Percentiles rank a stretch among this genome's conserved stretches.
Conservation (phyloP, 2,888 invertebrate species). For the Mythimna albipuncta region DNA sequence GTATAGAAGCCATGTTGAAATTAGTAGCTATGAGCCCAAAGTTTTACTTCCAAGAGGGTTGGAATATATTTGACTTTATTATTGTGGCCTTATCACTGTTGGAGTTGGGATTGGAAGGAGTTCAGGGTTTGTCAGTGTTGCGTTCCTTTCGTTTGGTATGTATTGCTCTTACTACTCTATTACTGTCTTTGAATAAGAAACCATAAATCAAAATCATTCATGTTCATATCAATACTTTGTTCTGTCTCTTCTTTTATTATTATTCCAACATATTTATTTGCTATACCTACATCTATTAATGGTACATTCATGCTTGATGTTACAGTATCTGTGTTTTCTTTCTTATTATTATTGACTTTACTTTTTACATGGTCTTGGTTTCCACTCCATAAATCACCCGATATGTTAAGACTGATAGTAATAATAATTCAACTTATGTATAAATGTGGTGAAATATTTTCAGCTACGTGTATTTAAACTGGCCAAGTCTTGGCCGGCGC, state of each 20-base stretch:
- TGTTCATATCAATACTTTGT: slow-evolving; percentile 19
- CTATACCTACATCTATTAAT: slow-evolving; percentile 46
- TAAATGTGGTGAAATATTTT: slow-evolving; percentile 88
- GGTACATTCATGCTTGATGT: slow-evolving; percentile 56
- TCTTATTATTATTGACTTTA: slow-evolving; percentile 31
- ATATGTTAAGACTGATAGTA: slow-evolving; percentile 57
- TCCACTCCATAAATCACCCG: slow-evolving; percentile 46
- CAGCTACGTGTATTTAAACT: slow-evolving; percentile 99
- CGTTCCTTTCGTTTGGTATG: slow-evolving; percentile 99
- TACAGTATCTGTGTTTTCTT: slow-evolving; percentile 35
- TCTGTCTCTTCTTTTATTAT: slow-evolving; percentile 36
- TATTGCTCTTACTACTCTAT: slow-evolving; percentile 63
- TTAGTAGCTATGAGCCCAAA: slow-evolving; percentile 99
- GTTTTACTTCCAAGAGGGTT: slow-evolving; percentile 99
- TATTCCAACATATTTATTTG: slow-evolving; percentile 45
- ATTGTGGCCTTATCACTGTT: slow-evolving; percentile 98
- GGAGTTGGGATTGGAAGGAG: slow-evolving; percentile 97
- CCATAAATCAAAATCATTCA: slow-evolving; percentile 49
- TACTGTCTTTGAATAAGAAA: slow-evolving; percentile 22
- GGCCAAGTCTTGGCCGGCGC: slow-evolving; percentile 98
- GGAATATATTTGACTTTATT: slow-evolving; percentile 99
- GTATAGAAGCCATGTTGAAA: slow-evolving; percentile 98
- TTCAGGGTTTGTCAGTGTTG: slow-evolving; percentile 98
- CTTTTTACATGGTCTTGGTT: slow-evolving; percentile 42
- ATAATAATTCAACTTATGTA: slow-evolving; percentile 69